Evolutionary conservation across 1,140 invertebrate species (phyloP), one percentile per base, ranked within the genome.

Genomic region (Panagrolaimus sp.): DNA sequence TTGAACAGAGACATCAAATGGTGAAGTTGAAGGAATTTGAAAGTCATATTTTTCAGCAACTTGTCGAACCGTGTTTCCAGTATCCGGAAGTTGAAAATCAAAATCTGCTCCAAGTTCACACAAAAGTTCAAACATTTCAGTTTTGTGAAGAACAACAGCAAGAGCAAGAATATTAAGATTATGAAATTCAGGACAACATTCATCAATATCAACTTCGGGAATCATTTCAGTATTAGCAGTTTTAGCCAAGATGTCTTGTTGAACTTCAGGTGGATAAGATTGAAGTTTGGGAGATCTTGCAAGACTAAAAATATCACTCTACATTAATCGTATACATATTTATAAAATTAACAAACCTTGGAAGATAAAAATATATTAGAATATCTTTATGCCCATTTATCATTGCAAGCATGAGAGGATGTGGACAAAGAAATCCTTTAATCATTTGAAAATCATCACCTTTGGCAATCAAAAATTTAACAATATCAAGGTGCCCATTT

Each of bases 151-250:
- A 1, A 58, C 52, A 21, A 21, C 52, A 12, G 52, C 52, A 21
- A 58, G 17, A 12, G 52, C 28, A 12, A 58, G 52, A 28, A 58
- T 28, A 58, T 58, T 58, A n/a, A 58, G 21, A n/a, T 58, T 58
- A n/a, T 26, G 28, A 28, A 58, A 58, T n/a, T 12, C 14, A 1
- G 52, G 52, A 28, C 52, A 58, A 12, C 10, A 28, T 21, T 21
- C 52, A 21, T 58, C 52, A 5, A 58, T 58, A 28, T 58, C 52
- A 28, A 58, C 52, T 12, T 21, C 17, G 10, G 52, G 52, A 28
- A 58, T 21, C 14, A 58, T 14, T 12, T 58, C 10, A 28, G 21
- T 21, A 38, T 38, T 7, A 38, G 32, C 32, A 38, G n/a, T n/a
- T n/a, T n/a, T n/a, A n/a, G n/a, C 32, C 32, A 38, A 7, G 7